Evolutionary conservation across 2,113 vertebrate species (phyloP).

Genomic region (Bothrops jararaca): DNA sequence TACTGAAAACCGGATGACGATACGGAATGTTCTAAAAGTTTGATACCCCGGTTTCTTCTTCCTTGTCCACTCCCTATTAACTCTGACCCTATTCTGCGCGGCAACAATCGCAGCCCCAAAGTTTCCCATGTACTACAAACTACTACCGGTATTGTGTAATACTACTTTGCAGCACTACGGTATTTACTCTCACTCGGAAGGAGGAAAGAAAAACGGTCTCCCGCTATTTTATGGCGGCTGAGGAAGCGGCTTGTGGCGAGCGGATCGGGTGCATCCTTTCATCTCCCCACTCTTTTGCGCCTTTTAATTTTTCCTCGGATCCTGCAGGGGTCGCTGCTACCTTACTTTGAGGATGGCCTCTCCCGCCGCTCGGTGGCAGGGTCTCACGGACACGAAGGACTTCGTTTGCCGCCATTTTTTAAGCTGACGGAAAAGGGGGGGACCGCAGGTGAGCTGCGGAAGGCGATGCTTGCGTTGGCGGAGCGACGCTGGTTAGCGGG

Average conservation of each 20-base stretch:
- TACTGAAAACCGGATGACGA: not conserved
- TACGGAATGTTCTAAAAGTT: not conserved
- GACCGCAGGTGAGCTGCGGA: conserved; percentile 74
- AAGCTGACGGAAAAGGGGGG: conserved; percentile 73
- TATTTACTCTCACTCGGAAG: too few relatives aligned
- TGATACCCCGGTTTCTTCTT: not conserved
- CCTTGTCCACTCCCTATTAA: not conserved
- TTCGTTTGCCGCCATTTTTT: conserved; percentile 99
- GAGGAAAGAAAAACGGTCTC: not conserved
- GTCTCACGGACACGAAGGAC: conserved; percentile 70
- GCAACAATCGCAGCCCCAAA: not conserved
- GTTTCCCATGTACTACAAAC: not conserved
- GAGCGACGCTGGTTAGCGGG: conserved; percentile 34
- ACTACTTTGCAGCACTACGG: not conserved
- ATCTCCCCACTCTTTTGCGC: too few relatives aligned
- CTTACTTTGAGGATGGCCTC: conserved; percentile 47
- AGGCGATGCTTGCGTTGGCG: conserved; percentile 74
- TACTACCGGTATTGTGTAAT: not conserved
- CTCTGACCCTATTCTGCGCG: not conserved
- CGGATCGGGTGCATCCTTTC: not conserved
- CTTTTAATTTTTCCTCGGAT: not conserved
- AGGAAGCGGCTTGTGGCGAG: not conserved
- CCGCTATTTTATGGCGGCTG: not conserved
- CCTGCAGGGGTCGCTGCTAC: conserved; percentile 77
- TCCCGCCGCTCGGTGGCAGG: conserved; percentile 53